Base-by-base conservation (phyloP, 2,113 vertebrate genomes). In the Bubo scandiacus region DNA sequence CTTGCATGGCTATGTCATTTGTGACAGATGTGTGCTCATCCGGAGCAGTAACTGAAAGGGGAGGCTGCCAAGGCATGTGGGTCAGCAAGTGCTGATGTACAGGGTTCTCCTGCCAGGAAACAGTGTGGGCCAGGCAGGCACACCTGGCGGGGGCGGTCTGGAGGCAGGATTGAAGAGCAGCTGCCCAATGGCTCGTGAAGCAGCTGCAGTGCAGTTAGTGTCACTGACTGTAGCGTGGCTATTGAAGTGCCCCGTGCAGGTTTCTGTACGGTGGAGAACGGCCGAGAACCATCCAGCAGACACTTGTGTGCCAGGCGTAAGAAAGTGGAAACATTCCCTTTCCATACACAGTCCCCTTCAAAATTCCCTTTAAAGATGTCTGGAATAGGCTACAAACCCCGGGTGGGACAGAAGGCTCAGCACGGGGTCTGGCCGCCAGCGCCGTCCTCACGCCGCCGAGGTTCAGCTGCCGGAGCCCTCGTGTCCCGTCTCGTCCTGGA, bases 391-490 rank as follows among this genome's bases (percentile, higher is more conserved):
- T 89, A 67, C 66, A 80, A 79, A 25, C 30, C 43, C 7, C 2
- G 43, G 81, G 63, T 49, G 18, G 72, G 51, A 58, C 7, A 32
- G 62, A 47, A 72, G 43, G 19, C 14, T 27, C 10, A 5, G 63
- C 23, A 59, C 43, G 49, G 42, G 34, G 58, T 10, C 68, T 77
- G 43, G 58, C 59, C 62, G 62, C 52, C 1, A 0, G 30, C 32
- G 0, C 6, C 6, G 5, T 54, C 30, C 54, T 77, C 11, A 1
- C 30, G 2, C 29, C 12, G 59, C n/a, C 14, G 2, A 30, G 29
- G 65, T 73, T 88, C 91, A 97, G 63, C 89, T 94, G 61, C 73
- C 65, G 51, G 78, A 81, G 30, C 74, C 58, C 32, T 74, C 30
- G 0, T 67, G 77, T 27, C 97, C 94, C 11, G 67, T 85, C 57